Evolutionary conservation across 2,113 vertebrate species (phyloP), one percentile per base, ranked within the genome.

Genomic region (Polypterus senegalus): DNA sequence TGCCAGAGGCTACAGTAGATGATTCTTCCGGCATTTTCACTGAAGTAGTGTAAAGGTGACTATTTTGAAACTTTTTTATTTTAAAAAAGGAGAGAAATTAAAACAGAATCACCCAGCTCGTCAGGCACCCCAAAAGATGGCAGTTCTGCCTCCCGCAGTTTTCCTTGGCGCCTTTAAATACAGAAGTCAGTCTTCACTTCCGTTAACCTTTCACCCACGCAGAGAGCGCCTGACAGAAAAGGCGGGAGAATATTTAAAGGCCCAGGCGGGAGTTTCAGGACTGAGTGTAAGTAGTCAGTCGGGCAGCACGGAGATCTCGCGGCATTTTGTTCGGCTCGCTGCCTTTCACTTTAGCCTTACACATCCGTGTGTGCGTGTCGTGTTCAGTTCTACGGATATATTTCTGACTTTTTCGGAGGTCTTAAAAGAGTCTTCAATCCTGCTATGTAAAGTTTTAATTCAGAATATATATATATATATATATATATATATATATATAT

Each of bases 151-250:
- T 58, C 27, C 63, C 60, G 10, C n/a, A 10, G 46, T 49, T 76
- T 73, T 79, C 74, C 82, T 84, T 85, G 77, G 80, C 81, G 82
- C 83, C 79, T 79, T 86, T 87, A 88, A 84, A 86, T 85, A 85
- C 75, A 74, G 78, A 76, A 63, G 74, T 57, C 44, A 73, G 48
- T 46, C 61, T 44, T 69, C 67, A 76, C 73, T 88, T 86, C 86
- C 84, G 84, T 72, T 75, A 70, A 71, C 63, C 61, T 74, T 65
- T 67, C 57, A 75, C 72, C 71, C 59, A 46, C 9, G 4, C 49
- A 44, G 48, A 11, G 5, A 43, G 49, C 10, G 51, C 51, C 7
- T 8, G 51, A 6, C 5, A 11, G 49, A 70, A 69, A 70, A 76
- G 79, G 82, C 84, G 83, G 81, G 84, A 83, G 82, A 78, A 65